phyloP scores from a whole-genome alignment of 2,888 invertebrate species.

The Pseudoips prasinana region DNA sequence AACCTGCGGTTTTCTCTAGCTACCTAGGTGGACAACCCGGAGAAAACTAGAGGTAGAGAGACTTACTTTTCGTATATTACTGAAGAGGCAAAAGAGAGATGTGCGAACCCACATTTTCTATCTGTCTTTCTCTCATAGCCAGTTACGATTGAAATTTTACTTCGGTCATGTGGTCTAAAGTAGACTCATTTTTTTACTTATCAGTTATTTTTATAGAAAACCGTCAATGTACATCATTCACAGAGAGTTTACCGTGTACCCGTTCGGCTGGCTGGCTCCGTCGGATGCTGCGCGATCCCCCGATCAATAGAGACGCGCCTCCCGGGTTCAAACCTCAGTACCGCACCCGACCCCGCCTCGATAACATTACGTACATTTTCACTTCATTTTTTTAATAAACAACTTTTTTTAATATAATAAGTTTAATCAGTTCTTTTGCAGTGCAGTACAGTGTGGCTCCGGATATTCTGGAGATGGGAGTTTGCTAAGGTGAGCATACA shows the following conservation, averaged over 20 bases:
- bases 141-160: too few relatives aligned
- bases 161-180: too few relatives aligned
- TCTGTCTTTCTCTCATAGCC: too few relatives aligned
- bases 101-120: too few relatives aligned
- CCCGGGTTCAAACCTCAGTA: conserved; percentile 41
- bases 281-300: conserved; percentile 65
- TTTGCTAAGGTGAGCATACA: conserved; percentile 59
- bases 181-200: too few relatives aligned
- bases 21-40: too few relatives aligned
- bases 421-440: conserved; percentile 24
- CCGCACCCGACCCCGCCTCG: conserved; percentile 44
- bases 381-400: conserved; percentile 21
- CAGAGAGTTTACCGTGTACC: conserved; percentile 11
- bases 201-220: too few relatives aligned
- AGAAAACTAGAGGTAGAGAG: too few relatives aligned
- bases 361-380: conserved; percentile 24
- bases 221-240: conserved; percentile 38
- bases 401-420: conserved; percentile 19
- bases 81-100: too few relatives aligned
- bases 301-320: conserved; percentile 57
- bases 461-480: conserved; percentile 58
- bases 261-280: conserved; percentile 27
- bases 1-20: too few relatives aligned
- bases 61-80: too few relatives aligned
- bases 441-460: conserved; percentile 31